A percentile compares a stretch with the other conserved stretches of the same genome.
Evolutionary conservation across 1,140 invertebrate genomes (phyloP).

Genomic region (Zaprionus tsacasi): DNA sequence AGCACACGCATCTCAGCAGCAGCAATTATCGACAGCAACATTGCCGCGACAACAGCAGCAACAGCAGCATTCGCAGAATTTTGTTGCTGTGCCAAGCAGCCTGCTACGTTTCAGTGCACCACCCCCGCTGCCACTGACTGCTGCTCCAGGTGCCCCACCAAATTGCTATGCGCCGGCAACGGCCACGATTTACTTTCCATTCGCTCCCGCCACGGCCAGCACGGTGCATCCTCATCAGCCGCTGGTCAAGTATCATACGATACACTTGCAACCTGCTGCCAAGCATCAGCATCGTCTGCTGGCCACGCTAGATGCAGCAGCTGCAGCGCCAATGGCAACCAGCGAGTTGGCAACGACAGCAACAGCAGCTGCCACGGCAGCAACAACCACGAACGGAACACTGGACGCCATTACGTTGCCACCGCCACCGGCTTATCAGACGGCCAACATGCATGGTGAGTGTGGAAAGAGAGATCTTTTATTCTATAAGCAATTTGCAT

Average conservation of each 20-base stretch:
- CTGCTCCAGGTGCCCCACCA: conserved; percentile 39
- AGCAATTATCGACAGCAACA: conserved; percentile 67
- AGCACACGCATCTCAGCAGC: conserved; percentile 33
- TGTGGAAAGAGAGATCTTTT: neutral
- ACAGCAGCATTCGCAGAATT: conserved; percentile 65
- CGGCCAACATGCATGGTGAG: conserved; percentile 80
- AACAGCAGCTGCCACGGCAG: conserved; percentile 50
- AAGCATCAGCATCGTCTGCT: conserved; percentile 62
- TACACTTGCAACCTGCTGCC: conserved; percentile 76
- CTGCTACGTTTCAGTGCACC: conserved; percentile 67
- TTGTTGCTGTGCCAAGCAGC: conserved; percentile 76
- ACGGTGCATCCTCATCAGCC: conserved; percentile 54
- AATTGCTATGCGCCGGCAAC: conserved; percentile 72
- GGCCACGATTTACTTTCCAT: conserved; percentile 82
- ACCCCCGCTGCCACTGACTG: conserved; percentile 45
- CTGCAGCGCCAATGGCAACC: neutral
- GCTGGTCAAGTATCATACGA: conserved; percentile 81
- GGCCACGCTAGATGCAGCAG: conserved; percentile 34
- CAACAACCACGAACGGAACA: conserved; percentile 57
- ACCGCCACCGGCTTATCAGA: conserved; percentile 81
- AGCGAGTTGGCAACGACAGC: conserved; percentile 15
- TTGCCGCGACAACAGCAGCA: conserved; percentile 68
- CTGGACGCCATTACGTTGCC: conserved; percentile 67
- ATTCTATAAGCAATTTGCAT: neutral
- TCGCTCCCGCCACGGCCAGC: conserved; percentile 60